A percentile compares a stretch with the other conserved stretches of the same genome.
phyloP scores from a whole-genome alignment of 2,113 vertebrate species.

The Misgurnus mizolepis region DNA sequence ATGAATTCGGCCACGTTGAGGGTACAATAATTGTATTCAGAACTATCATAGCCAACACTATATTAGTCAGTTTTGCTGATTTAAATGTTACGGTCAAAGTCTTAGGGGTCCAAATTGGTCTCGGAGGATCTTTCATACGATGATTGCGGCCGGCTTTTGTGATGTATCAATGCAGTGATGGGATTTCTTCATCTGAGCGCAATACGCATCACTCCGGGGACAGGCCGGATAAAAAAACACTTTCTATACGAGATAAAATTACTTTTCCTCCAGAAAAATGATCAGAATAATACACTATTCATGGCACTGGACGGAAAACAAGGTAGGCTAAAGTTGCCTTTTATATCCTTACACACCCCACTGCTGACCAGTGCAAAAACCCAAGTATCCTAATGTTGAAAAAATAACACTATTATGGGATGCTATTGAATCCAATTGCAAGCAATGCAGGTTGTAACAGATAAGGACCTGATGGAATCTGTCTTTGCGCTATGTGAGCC shows the following conservation, averaged over 20 bases:
- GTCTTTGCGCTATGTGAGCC: constrained; percentile 80
- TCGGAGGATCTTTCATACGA: constrained; percentile 61
- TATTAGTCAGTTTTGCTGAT: constrained; percentile 38
- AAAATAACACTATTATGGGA: constrained; percentile 87
- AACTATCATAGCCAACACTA: constrained; percentile 42
- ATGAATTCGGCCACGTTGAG: constrained; percentile 47
- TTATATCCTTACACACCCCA: constrained; percentile 61
- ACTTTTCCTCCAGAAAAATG: constrained; percentile 74
- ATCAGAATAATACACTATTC: constrained; percentile 71
- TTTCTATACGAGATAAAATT: constrained; percentile 74
- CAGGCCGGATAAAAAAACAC: constrained; percentile 52
- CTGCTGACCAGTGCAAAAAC: constrained; percentile 89
- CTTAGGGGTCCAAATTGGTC: constrained; percentile 63
- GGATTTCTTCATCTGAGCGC: constrained; percentile 63
- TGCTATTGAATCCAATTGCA: constrained; percentile 83
- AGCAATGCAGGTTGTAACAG: constrained; percentile 86
- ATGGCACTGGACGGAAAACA: constrained; percentile 57
- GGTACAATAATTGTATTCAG: constrained; percentile 50
- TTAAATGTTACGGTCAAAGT: constrained; percentile 64
- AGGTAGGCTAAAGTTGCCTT: constrained; percentile 55
- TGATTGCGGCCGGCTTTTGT: constrained; percentile 64
- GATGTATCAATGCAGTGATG: constrained; percentile 68
- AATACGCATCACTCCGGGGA: constrained; percentile 61
- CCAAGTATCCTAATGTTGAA: constrained; percentile 86
- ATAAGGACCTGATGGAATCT: constrained; percentile 87